Evolutionary conservation across 1,140 invertebrate species (phyloP), one percentile per base, ranked within the genome.

Genomic region (Notospermus geniculatus): DNA sequence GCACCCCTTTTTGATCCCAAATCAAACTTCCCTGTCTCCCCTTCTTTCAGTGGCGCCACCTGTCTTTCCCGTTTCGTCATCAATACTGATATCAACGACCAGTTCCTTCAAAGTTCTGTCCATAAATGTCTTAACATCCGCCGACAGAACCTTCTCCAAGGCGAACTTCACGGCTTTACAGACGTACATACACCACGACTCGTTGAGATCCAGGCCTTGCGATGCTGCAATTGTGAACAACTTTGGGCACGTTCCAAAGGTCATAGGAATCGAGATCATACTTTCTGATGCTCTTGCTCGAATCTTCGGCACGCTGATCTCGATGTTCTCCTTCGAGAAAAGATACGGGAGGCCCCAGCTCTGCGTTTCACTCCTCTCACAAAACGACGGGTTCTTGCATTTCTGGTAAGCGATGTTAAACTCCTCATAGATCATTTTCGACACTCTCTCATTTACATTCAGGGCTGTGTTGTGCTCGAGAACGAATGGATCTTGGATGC

Each of bases 401-500:
- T 50, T 50, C 46, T 19, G 46, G 25, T 50, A 27, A 9, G 74
- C 72, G 2, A 67, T 63, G 7, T 45, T 28, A 25, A 74, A 66
- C 59, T 74, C 71, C 22, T 62, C 41, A 11, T 63, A 50, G 22
- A 76, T 65, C 23, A 63, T 52, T 9, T 66, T 58, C 19, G 64
- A 57, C n/a, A 62, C 65, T 39, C 68, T 71, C 23, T 72, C 68
- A 22, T 71, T 75, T 0, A 75, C 65, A 54, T 75, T 75, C 43
- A 59, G 59, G n/a, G 71, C 63, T 2, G 72, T 70, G 59, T 77
- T 77, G 61, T 75, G 73, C 45, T 69, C 64, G 7, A 77, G 65
- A 9, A 75, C 72, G 69, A 75, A 77, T 29, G 75, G 75, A 66
- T 77, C 75, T 57, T 77, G 75, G 25, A 77, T 66, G 23, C 58